phyloP scores from a whole-genome alignment of 2,888 invertebrate genomes.

The Orchesellides sinensis region DNA sequence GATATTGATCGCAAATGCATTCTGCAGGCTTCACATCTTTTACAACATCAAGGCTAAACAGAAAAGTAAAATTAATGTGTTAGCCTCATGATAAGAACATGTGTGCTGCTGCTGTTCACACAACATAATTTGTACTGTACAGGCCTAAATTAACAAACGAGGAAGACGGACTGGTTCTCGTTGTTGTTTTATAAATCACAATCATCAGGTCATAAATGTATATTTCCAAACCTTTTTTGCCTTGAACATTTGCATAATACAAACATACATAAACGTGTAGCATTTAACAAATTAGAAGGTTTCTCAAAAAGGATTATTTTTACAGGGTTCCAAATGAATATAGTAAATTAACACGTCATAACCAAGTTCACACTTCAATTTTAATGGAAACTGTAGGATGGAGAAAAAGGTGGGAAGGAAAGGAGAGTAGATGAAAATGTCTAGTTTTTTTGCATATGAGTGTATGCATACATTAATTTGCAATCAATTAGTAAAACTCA shows the following conservation, averaged over 20 bases:
- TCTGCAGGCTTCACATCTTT: slow-evolving; percentile 1
- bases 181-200: no score
- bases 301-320: not conserved
- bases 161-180: no score
- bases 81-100: not conserved
- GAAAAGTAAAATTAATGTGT: not conserved
- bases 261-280: no score
- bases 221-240: no score
- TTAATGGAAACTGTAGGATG: not conserved
- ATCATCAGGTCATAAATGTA: no score
- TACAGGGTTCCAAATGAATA: not conserved
- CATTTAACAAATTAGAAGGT: no score
- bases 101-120: no score
- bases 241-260: no score
- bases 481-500: slow-evolving; percentile 1
- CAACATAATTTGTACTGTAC: no score
- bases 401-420: not conserved
- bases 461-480: not conserved
- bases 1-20: slow-evolving; percentile 16
- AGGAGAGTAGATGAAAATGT: not conserved
- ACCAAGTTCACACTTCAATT: not conserved
- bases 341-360: not conserved
- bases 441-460: not conserved
- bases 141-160: no score
- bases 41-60: slow-evolving; percentile 12